Evolutionary conservation across 2,888 invertebrate species (phyloP), one percentile per base, ranked within the genome.

Genomic region (Mesoligia furuncula): DNA sequence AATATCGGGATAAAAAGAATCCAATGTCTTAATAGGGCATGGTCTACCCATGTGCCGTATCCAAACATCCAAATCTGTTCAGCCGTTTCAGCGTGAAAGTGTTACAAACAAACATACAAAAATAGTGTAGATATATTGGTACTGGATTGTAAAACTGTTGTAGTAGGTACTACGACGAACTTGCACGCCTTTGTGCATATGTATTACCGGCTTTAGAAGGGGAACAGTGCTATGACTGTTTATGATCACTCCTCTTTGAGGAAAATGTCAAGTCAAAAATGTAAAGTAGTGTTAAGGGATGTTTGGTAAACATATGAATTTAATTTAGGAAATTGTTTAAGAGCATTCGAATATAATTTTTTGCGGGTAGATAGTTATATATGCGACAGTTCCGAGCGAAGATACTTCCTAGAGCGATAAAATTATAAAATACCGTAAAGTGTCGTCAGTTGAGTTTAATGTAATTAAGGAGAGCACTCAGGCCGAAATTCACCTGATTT

Each of bases 241-340:
- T 48, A 79, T 70, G 48, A 57, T 51, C 57, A 36, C 36, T 54
- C 31, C 36, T 69, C 20, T 66, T 15, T 83, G 11, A 51, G 72
- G 67, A 69, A 73, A 61, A 79, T 20, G 13, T 61, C 73, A n/a
- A n/a, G n/a, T n/a, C n/a, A n/a, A n/a, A n/a, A n/a, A n/a, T n/a
- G n/a, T 83, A 69, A 79, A 83, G 2, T 68, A 48, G 31, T 36
- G 45, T 54, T 39, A 78, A 42, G 59, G 48, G 59, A 42, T 24
- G 45, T 83, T 74, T 57, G 39, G 74, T 42, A 48, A 83, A 36
- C 79, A 65, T 73, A 65, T 24, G 59, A 13, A 79, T 59, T 69
- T 68, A 59, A 79, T 78, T 73, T 66, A 66, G 69, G 20, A 73
- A 73, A 73, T 77, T 73, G 59, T 45, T 0, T 48, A 13, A 31